A percentile compares a stretch with the other conserved stretches of the same genome.
Evolutionary conservation across 2,113 vertebrate genomes (phyloP).

Genomic region (Anoplopoma fimbria): DNA sequence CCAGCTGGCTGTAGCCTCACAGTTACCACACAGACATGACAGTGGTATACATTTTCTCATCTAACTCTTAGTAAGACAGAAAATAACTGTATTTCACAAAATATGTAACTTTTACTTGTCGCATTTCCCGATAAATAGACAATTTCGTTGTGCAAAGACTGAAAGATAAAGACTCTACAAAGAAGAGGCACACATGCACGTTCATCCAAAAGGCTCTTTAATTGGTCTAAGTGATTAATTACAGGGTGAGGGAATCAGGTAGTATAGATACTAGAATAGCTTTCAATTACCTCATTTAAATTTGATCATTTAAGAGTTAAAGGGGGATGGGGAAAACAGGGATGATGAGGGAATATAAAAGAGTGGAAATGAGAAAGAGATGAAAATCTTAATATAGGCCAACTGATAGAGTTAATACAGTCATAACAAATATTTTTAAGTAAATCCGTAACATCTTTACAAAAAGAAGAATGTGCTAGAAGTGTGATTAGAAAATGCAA

Average conservation of each 20-base stretch:
- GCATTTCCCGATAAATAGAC: not conserved
- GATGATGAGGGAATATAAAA: constrained; percentile 73
- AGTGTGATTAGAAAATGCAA: constrained; percentile 70
- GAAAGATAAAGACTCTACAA: constrained; percentile 11
- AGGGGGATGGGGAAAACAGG: constrained; percentile 37
- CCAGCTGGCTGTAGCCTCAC: not conserved
- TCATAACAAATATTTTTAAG: constrained; percentile 66
- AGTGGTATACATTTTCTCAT: not conserved
- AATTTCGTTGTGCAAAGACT: not conserved
- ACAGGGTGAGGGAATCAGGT: constrained; percentile 81
- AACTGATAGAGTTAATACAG: constrained; percentile 61
- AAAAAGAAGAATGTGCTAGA: constrained; percentile 63
- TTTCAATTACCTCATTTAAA: constrained; percentile 82
- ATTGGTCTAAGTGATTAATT: constrained; percentile 84
- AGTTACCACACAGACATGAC: not conserved
- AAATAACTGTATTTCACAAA: not conserved
- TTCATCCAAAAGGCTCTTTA: constrained; percentile 79
- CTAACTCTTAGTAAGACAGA: not conserved
- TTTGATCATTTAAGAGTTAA: constrained; percentile 69
- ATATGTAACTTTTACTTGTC: not conserved
- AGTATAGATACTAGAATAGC: constrained; percentile 84
- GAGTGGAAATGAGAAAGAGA: constrained; percentile 66
- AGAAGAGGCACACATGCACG: constrained; percentile 34
- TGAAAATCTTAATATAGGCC: constrained; percentile 65
- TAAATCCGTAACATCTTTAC: constrained; percentile 56